These are phyloP conservation scores for Trachymyrmex septentrionalis DNA, from an alignment of 1,140 invertebrate genomes.

Conservation along the genomic window DNA sequence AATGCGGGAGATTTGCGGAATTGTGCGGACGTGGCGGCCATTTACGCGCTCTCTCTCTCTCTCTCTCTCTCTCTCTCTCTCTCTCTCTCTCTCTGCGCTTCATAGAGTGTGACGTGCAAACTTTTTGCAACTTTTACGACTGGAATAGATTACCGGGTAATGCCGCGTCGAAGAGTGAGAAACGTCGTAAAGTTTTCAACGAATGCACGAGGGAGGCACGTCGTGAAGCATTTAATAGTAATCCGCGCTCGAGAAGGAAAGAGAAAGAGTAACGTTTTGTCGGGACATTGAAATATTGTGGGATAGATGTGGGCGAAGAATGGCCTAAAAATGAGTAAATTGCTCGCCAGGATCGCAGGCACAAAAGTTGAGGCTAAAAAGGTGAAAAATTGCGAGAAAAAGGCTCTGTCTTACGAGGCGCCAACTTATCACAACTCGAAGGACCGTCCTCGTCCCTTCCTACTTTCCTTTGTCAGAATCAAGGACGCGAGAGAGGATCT, in stretches of 20 bases:
- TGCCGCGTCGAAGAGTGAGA: background rate
- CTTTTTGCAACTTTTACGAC: slow-evolving; percentile 49
- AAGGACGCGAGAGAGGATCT: slow-evolving; percentile 75
- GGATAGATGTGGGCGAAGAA: slow-evolving; percentile 55
- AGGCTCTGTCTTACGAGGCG: slow-evolving; percentile 70
- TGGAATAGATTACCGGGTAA: slow-evolving; percentile 44
- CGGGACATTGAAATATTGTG: slow-evolving; percentile 59
- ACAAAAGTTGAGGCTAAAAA: slow-evolving; percentile 73
- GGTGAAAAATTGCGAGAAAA: slow-evolving; percentile 77
- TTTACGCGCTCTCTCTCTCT: slow-evolving; percentile 18
- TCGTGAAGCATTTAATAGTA: slow-evolving; percentile 43
- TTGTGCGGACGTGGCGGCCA: slow-evolving; percentile 36
- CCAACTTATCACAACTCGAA: slow-evolving; percentile 77
- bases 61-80: background rate
- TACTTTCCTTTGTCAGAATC: slow-evolving; percentile 76
- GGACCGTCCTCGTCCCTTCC: slow-evolving; percentile 68
- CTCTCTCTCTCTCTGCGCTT: slow-evolving; percentile 18
- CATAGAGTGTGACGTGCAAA: slow-evolving; percentile 28
- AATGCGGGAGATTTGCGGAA: slow-evolving; percentile 43
- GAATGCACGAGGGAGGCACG: slow-evolving; percentile 20
- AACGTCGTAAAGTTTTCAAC: slow-evolving; percentile 53
- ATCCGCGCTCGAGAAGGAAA: slow-evolving; percentile 3
- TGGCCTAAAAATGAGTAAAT: slow-evolving; percentile 74
- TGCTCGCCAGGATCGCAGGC: slow-evolving; percentile 63
- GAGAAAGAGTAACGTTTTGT: slow-evolving; percentile 42